Evolutionary conservation across 2,888 invertebrate species (phyloP).

Genomic region (Sesia apiformis): DNA sequence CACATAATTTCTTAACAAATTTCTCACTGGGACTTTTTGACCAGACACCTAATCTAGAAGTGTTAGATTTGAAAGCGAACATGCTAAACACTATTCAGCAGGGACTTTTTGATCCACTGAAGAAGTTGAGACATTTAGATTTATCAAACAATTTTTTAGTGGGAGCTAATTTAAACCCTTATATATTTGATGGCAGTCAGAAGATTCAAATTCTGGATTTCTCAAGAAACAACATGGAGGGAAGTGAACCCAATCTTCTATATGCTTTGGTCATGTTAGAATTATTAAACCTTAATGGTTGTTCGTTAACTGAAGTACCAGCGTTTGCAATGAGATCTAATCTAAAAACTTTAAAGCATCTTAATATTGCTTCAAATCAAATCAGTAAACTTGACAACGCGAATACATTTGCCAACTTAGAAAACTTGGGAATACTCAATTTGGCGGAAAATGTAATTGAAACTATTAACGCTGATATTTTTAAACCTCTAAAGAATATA

Average conservation of each 20-base stretch:
- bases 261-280: slow-evolving; percentile 24
- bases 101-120: slow-evolving; percentile 32
- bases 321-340: slow-evolving; percentile 30
- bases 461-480: slow-evolving; percentile 29
- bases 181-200: slow-evolving; percentile 27
- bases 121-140: slow-evolving; percentile 31
- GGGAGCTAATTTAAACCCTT: slow-evolving; percentile 25
- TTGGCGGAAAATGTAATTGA: slow-evolving; percentile 40
- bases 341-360: slow-evolving; percentile 35
- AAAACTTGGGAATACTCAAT: slow-evolving; percentile 38
- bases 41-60: slow-evolving; percentile 27
- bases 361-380: slow-evolving; percentile 39
- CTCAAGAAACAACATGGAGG: slow-evolving; percentile 38
- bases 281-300: slow-evolving; percentile 31
- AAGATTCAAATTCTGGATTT: slow-evolving; percentile 32
- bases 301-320: slow-evolving; percentile 38
- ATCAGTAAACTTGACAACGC: slow-evolving; percentile 27
- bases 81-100: slow-evolving; percentile 22
- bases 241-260: slow-evolving; percentile 25
- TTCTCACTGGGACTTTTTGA: slow-evolving; percentile 40
- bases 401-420: slow-evolving; percentile 26
- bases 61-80: slow-evolving; percentile 39
- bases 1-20: slow-evolving; percentile 28
- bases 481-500: slow-evolving; percentile 35
- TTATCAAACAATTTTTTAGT: slow-evolving; percentile 32